Conservation (phyloP, 1,140 invertebrate genomes). For the Anthonomus grandis region DNA sequence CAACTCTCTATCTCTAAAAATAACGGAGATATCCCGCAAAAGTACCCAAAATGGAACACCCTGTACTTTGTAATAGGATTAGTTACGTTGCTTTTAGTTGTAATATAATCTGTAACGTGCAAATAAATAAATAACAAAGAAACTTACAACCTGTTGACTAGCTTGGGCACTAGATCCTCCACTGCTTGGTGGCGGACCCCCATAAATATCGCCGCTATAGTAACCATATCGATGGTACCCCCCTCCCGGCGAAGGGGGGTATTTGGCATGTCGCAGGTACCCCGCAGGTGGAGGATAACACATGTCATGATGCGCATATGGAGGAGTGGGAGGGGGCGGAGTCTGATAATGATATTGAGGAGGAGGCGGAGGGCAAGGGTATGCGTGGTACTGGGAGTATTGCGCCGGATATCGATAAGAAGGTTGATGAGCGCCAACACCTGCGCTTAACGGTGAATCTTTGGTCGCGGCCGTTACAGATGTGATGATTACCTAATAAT, state of each 20-base stretch:
- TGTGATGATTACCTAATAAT: conserved; percentile 46
- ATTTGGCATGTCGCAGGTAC: conserved; percentile 44
- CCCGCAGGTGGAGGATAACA: conserved; percentile 45
- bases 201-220: conserved; percentile 27
- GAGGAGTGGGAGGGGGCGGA: conserved; percentile 42
- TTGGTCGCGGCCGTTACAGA: conserved; percentile 44
- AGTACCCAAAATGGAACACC: not conserved
- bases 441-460: conserved; percentile 29
- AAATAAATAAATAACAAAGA: no score
- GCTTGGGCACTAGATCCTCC: conserved; percentile 28
- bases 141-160: conserved; percentile 42
- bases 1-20: not conserved
- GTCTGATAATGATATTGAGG: conserved; percentile 55
- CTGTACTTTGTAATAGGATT: no score
- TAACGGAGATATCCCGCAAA: not conserved
- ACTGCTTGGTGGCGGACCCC: conserved; percentile 38
- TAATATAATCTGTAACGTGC: no score
- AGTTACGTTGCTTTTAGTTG: no score
- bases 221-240: conserved; percentile 35
- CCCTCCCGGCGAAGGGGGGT: conserved; percentile 47
- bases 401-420: conserved; percentile 36
- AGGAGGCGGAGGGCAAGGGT: conserved; percentile 53
- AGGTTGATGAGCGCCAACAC: conserved; percentile 28
- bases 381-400: conserved; percentile 35
- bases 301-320: conserved; percentile 45